Evolutionary conservation across 2,113 vertebrate species (phyloP), one percentile per base, ranked within the genome.

Genomic region (Regulus satrapa): DNA sequence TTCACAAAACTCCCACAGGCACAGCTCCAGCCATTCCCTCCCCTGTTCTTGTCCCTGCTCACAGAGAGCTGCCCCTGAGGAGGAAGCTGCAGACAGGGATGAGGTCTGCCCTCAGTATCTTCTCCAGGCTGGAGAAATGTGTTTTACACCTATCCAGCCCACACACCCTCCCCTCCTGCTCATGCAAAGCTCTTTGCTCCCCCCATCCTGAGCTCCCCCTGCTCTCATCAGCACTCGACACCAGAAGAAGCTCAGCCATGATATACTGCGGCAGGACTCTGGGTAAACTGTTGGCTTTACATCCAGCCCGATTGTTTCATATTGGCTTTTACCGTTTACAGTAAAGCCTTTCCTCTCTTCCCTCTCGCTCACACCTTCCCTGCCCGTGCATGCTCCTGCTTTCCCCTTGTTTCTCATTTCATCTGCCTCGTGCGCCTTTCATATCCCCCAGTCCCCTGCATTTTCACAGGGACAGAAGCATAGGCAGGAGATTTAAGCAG

Each of bases 321-420:
- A 43, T 71, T 52, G 71, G 49, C 71, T 95, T 95, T 93, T 89
- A 82, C 32, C 4, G 5, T 49, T 73, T 8, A 77, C 92, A 69
- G 58, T 83, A 80, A 89, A 95, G 90, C 46, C 54, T 95, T 92
- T 71, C 3, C 91, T 89, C 89, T 58, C 83, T 32, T 91, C 83
- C 83, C 69, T 82, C 94, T 85, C 34, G 1, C 81, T 61, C 71
- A 46, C 75, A 17, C 68, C 67, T 88, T 6, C 59, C 49, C 88
- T 56, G 89, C 81, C 76, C 9, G 1, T 10, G 59, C 6, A 0
- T 5, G 38, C 62, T 78, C 91, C 82, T 41, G 80, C 81, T 38
- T 52, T 10, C 81, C 89, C 82, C 88, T 88, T 2, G 64, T 73
- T 91, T 67, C 95, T 94, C 92, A 80, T 95, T 89, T 92, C 92